These are phyloP conservation scores for Oophaga sylvatica DNA, from an alignment of 2,797 vertebrate species.

Conservation along the genomic window DNA sequence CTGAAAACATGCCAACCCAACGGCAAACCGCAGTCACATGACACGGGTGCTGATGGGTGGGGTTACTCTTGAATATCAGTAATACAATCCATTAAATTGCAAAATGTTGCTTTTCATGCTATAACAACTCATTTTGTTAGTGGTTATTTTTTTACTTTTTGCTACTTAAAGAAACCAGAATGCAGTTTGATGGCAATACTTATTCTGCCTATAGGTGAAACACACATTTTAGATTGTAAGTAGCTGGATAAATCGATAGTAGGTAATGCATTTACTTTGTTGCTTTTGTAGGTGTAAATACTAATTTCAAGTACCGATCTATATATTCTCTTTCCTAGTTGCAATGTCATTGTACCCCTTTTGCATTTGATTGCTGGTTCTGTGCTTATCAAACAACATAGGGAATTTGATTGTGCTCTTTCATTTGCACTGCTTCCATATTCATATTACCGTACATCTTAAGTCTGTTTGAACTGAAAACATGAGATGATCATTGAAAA, in stretches of 20 bases:
- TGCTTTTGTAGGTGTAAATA: slow-evolving; percentile 44
- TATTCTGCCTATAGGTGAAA: slow-evolving; percentile 47
- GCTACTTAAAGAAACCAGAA: slow-evolving; percentile 9
- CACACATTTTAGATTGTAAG: slow-evolving; percentile 38
- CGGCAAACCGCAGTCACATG: too few relatives aligned
- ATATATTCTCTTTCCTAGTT: slow-evolving; percentile 36
- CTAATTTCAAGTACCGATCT: slow-evolving; percentile 43
- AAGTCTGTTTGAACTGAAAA: neutral
- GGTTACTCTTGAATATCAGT: too few relatives aligned
- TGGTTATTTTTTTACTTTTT: neutral
- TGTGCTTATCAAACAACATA: neutral
- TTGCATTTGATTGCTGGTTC: neutral
- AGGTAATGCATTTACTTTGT: slow-evolving; percentile 48
- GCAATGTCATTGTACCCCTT: slow-evolving; percentile 29
- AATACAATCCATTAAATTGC: too few relatives aligned
- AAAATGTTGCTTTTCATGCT: neutral
- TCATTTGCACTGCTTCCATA: neutral
- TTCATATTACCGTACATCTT: neutral
- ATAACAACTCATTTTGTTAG: neutral
- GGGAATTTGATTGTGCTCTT: neutral
- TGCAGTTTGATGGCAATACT: slow-evolving; percentile 26
- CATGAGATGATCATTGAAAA: neutral
- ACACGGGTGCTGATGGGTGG: too few relatives aligned
- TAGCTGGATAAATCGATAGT: slow-evolving; percentile 24
- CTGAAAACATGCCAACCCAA: too few relatives aligned